Base-by-base conservation (phyloP, 2,888 invertebrate species). In the Globia sparganii region DNA sequence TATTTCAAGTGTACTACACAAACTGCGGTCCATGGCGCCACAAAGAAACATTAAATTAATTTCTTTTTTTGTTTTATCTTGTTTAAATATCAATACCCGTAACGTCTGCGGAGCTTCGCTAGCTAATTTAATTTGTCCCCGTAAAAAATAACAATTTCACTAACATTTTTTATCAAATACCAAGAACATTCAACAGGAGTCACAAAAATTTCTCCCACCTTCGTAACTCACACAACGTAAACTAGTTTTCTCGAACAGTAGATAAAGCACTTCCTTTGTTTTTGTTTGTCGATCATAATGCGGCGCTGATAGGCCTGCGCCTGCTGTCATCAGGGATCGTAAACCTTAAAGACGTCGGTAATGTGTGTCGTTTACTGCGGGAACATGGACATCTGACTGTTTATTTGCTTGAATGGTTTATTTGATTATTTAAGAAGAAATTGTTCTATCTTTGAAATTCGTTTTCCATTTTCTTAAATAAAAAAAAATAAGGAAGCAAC, bases 321-420 rank as follows among this genome's bases (percentile, higher is more conserved):
- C 72, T 34, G 61, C 69, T 37, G 72, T 76, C 83, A 78, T 69
- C 75, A 66, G 46, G 34, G 65, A 37, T 76, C 73, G 78, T 86
- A 80, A 86, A 84, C 79, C 75, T 78, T 82, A 66, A 84, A 78
- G 77, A 80, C 70, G 66, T 37, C 69, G 59, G 78, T 86, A 79
- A 86, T 84, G 75, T 56, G 31, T n/a, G 25, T 58, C 67, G 73
- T 70, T 81, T 74, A 68, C 73, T 72, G 77, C 28, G 82, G 65
- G 70, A 84, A 86, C 56, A 79, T 59, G 53, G 56, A 62, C 77
- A 68, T 76, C 84, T 86, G 69, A 77, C 77, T 69, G 69, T 43
- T 37, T 58, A 31, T 68, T 72, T 40, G 53, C 34, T 61, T 61
- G 0, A 40, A 64, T n/a, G 15, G 6, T 49, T 65, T 65, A 65